These are phyloP conservation scores for Pipistrellus nathusii DNA, from an alignment of 2,797 vertebrate genomes.

Conservation along the genomic window DNA sequence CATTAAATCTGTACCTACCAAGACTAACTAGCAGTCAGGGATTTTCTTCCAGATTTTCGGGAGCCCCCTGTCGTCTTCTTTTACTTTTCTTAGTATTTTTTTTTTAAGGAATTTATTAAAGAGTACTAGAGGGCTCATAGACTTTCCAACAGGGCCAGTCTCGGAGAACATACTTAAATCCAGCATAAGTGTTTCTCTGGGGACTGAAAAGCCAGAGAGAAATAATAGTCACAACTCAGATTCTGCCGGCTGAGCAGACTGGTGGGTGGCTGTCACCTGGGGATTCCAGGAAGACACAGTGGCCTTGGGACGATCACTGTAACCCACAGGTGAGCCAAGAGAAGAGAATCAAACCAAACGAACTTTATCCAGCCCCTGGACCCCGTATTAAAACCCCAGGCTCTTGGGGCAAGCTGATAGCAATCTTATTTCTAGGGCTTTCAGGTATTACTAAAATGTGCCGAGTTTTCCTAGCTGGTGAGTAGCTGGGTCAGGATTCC, in stretches of 20 bases:
- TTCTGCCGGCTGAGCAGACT: neutral
- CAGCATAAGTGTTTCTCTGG: neutral
- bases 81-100: neutral
- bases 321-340: neutral
- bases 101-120: neutral
- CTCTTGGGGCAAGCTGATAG: neutral
- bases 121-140: neutral
- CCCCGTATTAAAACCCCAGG: neutral
- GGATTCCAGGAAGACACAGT: neutral
- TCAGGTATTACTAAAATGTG: neutral
- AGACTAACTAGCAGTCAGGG: neutral
- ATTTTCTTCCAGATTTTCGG: neutral
- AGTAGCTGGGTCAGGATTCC: neutral
- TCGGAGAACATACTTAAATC: neutral
- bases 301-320: neutral
- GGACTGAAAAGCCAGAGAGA: neutral
- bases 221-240: neutral
- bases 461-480: neutral
- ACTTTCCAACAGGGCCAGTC: neutral
- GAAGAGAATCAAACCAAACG: neutral
- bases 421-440: neutral
- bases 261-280: neutral
- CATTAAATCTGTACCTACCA: neutral
- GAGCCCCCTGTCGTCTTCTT: neutral
- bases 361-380: neutral